These are phyloP conservation scores for Piprites chloris DNA, from an alignment of 2,113 vertebrate genomes.

Conservation along the genomic window DNA sequence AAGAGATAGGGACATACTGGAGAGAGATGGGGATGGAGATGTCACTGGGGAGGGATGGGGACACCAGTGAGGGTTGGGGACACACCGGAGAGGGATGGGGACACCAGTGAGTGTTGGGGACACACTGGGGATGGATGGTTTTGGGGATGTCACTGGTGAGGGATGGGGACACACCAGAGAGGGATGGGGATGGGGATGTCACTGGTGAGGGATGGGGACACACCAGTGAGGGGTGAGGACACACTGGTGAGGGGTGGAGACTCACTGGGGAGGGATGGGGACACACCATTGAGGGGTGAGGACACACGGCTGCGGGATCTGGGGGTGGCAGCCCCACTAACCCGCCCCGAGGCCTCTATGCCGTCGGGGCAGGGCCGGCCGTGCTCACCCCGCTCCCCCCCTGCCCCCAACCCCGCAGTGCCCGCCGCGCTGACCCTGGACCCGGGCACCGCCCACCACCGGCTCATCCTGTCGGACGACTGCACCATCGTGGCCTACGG, in stretches of 20 bases:
- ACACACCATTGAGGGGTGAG: too few species aligned
- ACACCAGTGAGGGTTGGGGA: neutral
- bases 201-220: neutral
- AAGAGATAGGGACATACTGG: neutral
- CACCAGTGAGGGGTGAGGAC: neutral
- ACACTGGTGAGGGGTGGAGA: neutral
- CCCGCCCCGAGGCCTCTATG: fast-evolving
- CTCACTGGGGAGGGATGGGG: neutral
- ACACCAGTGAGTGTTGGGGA: neutral
- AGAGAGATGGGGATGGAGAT: too few species aligned
- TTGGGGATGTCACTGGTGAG: neutral
- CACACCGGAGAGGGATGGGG: neutral
- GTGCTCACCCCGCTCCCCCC: fast-evolving
- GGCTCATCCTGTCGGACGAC: constrained; percentile 95
- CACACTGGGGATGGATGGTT: neutral
- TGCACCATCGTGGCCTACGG: constrained; percentile 97
- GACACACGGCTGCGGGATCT: neutral
- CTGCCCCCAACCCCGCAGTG: constrained; percentile 67
- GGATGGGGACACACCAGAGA: neutral
- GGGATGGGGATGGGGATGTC: neutral
- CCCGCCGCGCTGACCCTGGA: constrained; percentile 91
- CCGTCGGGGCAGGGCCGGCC: fast-evolving
- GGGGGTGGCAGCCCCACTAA: fast-evolving
- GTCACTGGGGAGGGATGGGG: too few species aligned
- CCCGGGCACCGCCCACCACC: constrained; percentile 93